Conservation (phyloP, 1,140 invertebrate species). For the Megathymus violae region DNA sequence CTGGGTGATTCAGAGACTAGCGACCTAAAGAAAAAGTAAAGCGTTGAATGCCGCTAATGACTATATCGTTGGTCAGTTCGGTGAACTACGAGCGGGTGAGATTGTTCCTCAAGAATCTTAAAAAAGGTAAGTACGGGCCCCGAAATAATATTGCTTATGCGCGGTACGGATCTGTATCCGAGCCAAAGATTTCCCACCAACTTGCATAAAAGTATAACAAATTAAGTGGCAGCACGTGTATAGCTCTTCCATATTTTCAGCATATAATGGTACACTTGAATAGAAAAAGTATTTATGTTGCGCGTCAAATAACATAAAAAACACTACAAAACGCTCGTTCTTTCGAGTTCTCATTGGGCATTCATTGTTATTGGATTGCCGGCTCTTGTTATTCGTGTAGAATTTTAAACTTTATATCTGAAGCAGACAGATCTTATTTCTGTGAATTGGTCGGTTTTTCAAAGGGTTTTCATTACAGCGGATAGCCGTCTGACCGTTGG, state of each 20-base stretch:
- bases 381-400: conserved; percentile 3
- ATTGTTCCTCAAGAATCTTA: no score
- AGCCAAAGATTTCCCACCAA: no score
- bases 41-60: no score
- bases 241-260: not conserved
- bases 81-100: no score
- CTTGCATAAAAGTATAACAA: not conserved
- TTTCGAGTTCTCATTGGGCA: conserved; percentile 14
- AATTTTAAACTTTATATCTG: conserved; percentile 26
- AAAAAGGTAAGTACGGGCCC: no score
- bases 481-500: conserved; percentile 28
- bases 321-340: not conserved
- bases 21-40: no score
- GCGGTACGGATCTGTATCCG: no score
- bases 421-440: conserved; percentile 8
- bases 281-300: conserved; percentile 8
- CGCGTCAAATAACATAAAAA: conserved; percentile 21
- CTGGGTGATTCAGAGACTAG: no score
- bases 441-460: conserved; percentile 9
- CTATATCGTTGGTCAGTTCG: no score
- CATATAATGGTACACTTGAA: not conserved
- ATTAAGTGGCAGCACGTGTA: not conserved
- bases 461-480: conserved; percentile 30
- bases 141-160: no score
- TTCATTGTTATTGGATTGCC: conserved; percentile 33